Evolutionary conservation across 2,888 invertebrate species (phyloP).

Genomic region (Dorcus hopei): DNA sequence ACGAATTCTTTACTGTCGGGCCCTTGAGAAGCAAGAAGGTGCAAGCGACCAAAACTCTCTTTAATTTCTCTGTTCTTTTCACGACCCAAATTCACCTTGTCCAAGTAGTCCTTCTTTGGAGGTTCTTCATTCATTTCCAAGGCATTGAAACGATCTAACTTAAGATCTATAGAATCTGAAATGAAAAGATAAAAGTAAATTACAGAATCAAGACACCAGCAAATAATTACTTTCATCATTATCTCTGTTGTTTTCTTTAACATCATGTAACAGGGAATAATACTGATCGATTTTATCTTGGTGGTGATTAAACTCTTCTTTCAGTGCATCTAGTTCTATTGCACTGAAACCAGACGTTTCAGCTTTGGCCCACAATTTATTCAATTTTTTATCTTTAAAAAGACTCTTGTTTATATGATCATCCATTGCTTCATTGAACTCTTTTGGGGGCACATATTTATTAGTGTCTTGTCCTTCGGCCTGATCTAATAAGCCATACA

Average conservation of each 20-base stretch:
- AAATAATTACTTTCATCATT: conserved; percentile 62
- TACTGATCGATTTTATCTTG: conserved; percentile 92
- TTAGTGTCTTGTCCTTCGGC: conserved; percentile 60
- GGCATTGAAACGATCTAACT: conserved; percentile 69
- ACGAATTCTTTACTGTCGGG: conserved; percentile 82
- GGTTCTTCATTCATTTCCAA: conserved; percentile 58
- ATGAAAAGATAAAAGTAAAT: neutral
- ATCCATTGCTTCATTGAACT: conserved; percentile 53
- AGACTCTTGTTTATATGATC: conserved; percentile 69
- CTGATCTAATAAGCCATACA: conserved; percentile 76
- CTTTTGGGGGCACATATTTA: conserved; percentile 54
- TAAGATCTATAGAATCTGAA: conserved; percentile 69
- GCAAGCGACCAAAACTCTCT: conserved; percentile 75
- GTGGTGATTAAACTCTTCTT: conserved; percentile 87
- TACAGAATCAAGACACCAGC: neutral
- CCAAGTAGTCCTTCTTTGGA: conserved; percentile 61
- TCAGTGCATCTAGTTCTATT: conserved; percentile 76
- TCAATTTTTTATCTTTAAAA: conserved; percentile 87
- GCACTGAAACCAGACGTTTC: conserved; percentile 82
- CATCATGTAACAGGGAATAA: conserved; percentile 71
- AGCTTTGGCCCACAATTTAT: conserved; percentile 86
- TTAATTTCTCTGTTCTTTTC: conserved; percentile 73
- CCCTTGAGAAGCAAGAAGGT: conserved; percentile 70
- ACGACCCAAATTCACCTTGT: conserved; percentile 68
- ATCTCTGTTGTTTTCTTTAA: conserved; percentile 59